Evolutionary conservation across 53 echinoderm and acorn worm genomes (phyloP), one percentile per base, ranked within the genome.

Genomic region (Hippasteria phrygiana): DNA sequence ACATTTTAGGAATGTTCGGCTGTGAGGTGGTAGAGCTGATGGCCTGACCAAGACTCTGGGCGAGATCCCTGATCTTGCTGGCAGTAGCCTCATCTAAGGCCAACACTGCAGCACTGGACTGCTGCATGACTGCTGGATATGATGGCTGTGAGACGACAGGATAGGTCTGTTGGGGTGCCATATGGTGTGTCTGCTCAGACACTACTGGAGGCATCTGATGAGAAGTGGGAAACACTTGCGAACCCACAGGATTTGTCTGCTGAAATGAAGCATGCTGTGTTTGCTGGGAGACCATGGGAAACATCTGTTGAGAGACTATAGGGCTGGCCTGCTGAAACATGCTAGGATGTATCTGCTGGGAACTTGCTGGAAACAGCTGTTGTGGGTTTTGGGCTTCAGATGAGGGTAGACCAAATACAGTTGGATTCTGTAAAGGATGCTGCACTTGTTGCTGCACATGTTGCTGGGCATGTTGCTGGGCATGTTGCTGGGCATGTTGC

Each of bases 51-150:
- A 85, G 69, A 70, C 64, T 50, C 64, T 76, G 77, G 14, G 66
- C 76, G 6, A 77, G 40, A 42, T 88, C 78, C 71, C 70, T 69
- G 13, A 89, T 80, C 69, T 64, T 78, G 46, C 89, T 89, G 80
- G 78, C 62, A 22, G 78, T 79, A 18, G 22, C 2, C 0, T 50
- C 50, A 45, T 66, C 79, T 51, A 79, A 35, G 36, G 69, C 33
- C 73, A 82, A 7, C 5, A 73, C n/a, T 55, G 81, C 27, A 70
- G 79, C 50, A 56, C 53, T 67, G 4, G 71, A 51, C 47, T 62
- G 88, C 36, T 88, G 88, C 37, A 33, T 14, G 24, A 70, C 38
- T 66, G 27, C 80, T 31, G 82, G 82, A 62, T 42, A 79, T 18
- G 79, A 29, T 42, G 56, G 79, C 4, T 14, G 46, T 42, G 73